Conservation (phyloP, 1,140 invertebrate genomes). For the Eumeta japonica region DNA sequence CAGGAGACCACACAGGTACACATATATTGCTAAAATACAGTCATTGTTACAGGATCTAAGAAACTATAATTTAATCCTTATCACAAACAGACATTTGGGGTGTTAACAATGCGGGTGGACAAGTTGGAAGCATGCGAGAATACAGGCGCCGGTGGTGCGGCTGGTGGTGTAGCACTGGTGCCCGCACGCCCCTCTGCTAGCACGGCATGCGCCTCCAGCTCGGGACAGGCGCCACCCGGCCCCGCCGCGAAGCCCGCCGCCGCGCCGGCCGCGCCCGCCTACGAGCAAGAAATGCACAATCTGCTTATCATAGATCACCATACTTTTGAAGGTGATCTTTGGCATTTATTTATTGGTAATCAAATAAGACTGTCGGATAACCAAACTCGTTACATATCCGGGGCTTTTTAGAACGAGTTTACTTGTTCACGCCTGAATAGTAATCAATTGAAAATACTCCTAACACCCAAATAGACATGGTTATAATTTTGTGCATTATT, state of each 20-base stretch:
- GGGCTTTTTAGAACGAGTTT: too few species aligned
- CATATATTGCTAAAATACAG: not conserved
- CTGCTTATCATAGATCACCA: slow-evolving; percentile 94
- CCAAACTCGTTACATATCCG: too few species aligned
- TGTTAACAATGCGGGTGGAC: slow-evolving; percentile 88
- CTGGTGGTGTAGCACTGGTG: slow-evolving; percentile 60
- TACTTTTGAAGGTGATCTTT: slow-evolving; percentile 81
- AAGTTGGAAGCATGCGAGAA: slow-evolving; percentile 75
- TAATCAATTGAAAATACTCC: too few species aligned
- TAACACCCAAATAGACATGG: too few species aligned
- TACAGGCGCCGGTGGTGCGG: slow-evolving; percentile 46
- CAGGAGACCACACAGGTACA: slow-evolving; percentile 86
- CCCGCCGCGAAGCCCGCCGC: slow-evolving; percentile 62
- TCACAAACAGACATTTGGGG: slow-evolving; percentile 80
- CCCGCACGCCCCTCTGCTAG: slow-evolving; percentile 59
- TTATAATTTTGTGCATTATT: too few species aligned
- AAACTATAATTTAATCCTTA: not conserved
- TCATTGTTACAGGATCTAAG: not conserved
- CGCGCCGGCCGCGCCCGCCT: slow-evolving; percentile 74
- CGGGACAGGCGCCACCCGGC: slow-evolving; percentile 11
- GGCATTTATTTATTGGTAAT: too few species aligned
- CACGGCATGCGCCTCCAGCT: slow-evolving; percentile 20
- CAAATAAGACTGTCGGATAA: slow-evolving; percentile 7
- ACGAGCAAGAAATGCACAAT: slow-evolving; percentile 90
- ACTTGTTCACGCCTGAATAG: too few species aligned